These are phyloP conservation scores for Sebastes steindachneri DNA, from an alignment of 2,797 vertebrate genomes.

Conservation along the genomic window DNA sequence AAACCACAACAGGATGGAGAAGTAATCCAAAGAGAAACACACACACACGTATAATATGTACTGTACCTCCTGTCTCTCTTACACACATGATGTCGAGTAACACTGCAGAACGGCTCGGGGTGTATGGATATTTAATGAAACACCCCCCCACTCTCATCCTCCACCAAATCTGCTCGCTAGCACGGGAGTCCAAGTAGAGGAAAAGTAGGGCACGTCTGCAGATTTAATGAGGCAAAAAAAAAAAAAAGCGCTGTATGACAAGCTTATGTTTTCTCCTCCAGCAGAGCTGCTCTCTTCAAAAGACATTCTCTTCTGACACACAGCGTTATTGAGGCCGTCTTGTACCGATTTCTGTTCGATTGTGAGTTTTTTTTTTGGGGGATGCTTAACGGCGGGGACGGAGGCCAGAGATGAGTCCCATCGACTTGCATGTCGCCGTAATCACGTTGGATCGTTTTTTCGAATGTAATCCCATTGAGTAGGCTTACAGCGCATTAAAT, in stretches of 20 bases:
- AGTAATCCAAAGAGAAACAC: conserved; percentile 29
- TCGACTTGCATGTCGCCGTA: conserved; percentile 57
- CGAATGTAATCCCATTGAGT: conserved; percentile 70
- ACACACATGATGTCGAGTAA: conserved; percentile 52
- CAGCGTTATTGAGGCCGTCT: conserved; percentile 22
- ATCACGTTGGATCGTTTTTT: conserved; percentile 66
- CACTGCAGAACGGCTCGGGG: conserved; percentile 52
- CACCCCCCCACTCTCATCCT: conserved; percentile 55
- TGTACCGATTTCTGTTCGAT: conserved; percentile 6
- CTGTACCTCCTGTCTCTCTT: conserved; percentile 3
- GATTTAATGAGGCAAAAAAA: conserved; percentile 80
- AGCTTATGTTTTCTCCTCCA: conserved; percentile 76
- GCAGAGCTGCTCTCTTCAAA: conserved; percentile 59
- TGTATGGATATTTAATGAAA: conserved; percentile 78
- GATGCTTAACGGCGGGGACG: conserved; percentile 24
- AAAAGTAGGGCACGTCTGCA: conserved; percentile 81
- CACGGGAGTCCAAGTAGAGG: conserved; percentile 61
- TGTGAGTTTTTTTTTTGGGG: conserved; percentile 34
- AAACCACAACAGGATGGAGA: conserved; percentile 64
- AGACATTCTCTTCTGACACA: conserved; percentile 48
- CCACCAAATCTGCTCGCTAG: conserved; percentile 69
- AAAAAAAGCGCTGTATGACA: conserved; percentile 58
- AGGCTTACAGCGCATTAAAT: conserved; percentile 65
- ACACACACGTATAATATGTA: neutral
- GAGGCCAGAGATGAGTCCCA: conserved; percentile 45